phyloP scores from a whole-genome alignment of 2,113 vertebrate genomes.

The Callaeas wilsoni region DNA sequence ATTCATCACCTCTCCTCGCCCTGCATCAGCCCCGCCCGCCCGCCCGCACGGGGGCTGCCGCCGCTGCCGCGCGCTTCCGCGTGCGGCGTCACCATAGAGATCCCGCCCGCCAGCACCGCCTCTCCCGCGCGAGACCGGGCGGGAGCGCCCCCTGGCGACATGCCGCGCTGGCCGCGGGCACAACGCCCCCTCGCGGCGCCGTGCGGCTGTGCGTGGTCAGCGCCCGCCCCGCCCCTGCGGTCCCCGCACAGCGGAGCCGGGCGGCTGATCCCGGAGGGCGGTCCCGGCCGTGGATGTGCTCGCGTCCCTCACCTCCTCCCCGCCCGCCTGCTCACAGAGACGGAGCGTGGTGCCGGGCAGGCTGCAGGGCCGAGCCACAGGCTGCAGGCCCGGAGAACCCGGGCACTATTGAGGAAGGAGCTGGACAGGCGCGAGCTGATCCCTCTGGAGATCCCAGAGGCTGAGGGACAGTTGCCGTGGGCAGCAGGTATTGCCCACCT shows the following conservation, averaged over 20 bases:
- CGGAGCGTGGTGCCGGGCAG: not conserved
- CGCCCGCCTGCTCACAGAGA: not conserved
- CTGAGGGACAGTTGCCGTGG: not conserved
- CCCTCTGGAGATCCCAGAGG: not conserved
- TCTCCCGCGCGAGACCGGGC: too few relatives aligned
- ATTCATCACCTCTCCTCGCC: not conserved
- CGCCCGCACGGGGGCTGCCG: not conserved
- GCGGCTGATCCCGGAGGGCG: too few relatives aligned
- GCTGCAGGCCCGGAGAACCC: not conserved
- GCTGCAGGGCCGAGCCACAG: not conserved
- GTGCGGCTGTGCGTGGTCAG: not conserved
- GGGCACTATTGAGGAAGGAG: not conserved
- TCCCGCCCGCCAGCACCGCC: not conserved
- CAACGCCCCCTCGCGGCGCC: not conserved
- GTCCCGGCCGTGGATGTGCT: fast-evolving
- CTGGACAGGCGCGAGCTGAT: not conserved
- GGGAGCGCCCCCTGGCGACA: not conserved
- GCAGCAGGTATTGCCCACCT: not conserved
- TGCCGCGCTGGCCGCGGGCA: not conserved
- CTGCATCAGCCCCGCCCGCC: not conserved
- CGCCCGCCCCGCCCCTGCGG: too few relatives aligned
- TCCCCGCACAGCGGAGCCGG: not conserved
- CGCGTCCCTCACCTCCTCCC: too few relatives aligned
- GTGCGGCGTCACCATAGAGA: not conserved
- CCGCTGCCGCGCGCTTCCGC: not conserved